These are phyloP conservation scores for Esperia sulphurella DNA, from an alignment of 2,888 invertebrate genomes.

Conservation along the genomic window DNA sequence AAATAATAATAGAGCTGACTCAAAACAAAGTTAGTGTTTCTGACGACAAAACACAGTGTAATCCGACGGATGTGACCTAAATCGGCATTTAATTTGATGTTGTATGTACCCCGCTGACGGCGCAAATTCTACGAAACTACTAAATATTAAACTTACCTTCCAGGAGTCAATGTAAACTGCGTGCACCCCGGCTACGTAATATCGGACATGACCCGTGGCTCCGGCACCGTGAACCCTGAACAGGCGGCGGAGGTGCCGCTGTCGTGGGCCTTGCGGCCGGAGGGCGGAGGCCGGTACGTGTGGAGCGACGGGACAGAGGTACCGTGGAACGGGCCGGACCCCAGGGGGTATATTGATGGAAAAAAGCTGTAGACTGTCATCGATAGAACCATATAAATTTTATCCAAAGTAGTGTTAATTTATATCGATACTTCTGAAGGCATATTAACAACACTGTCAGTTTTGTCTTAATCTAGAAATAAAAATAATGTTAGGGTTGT, in stretches of 20 bases:
- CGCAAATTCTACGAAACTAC: neutral
- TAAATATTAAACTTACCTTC: conserved; percentile 2
- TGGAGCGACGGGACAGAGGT: conserved; percentile 55
- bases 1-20: no score
- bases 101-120: no score
- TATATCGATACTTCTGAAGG: no score
- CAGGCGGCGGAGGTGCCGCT: conserved; percentile 40
- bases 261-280: conserved; percentile 31
- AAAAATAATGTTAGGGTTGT: no score
- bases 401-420: no score
- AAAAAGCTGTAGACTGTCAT: conserved; percentile 15
- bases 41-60: no score
- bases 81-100: no score
- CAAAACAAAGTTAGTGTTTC: no score
- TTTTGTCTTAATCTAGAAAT: no score
- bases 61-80: no score
- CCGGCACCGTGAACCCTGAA: conserved; percentile 44
- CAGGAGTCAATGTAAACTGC: conserved; percentile 59
- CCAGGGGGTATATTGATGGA: conserved; percentile 55
- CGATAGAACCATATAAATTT: no score
- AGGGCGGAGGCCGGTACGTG: conserved; percentile 41
- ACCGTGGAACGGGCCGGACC: conserved; percentile 62
- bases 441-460: no score
- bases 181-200: conserved; percentile 69
- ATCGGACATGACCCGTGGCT: conserved; percentile 63